phyloP scores from a whole-genome alignment of 2,888 invertebrate genomes.

The Polydrusus pterygomalis region DNA sequence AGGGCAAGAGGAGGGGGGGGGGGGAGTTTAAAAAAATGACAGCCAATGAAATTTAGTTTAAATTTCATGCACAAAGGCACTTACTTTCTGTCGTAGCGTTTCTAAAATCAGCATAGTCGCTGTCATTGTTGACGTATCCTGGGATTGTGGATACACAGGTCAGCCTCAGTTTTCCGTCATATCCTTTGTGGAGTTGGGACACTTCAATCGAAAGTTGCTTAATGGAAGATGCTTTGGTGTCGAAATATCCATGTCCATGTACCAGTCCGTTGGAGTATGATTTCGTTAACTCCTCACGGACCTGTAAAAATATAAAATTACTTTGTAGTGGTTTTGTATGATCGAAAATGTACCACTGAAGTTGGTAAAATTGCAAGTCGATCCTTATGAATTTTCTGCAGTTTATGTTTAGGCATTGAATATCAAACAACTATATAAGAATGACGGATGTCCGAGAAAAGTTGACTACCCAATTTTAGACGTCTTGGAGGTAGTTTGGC shows the following conservation, averaged over 20 bases:
- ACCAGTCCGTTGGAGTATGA: constrained; percentile 72
- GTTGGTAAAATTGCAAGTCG: no score
- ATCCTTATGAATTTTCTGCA: no score
- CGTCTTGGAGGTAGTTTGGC: no score
- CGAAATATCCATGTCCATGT: constrained; percentile 74
- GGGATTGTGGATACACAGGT: constrained; percentile 88
- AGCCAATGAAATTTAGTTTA: not conserved
- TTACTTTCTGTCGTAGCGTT: constrained; percentile 84
- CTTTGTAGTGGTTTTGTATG: no score
- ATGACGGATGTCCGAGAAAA: no score
- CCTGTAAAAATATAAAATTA: constrained; percentile 62
- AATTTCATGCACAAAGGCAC: constrained; percentile 59
- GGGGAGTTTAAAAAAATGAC: no score
- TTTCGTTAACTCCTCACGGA: constrained; percentile 70
- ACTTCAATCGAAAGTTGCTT: constrained; percentile 85
- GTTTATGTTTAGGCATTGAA: no score
- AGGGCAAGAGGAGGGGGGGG: no score
- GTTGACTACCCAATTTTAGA: no score
- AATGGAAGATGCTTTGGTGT: constrained; percentile 74
- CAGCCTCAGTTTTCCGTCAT: constrained; percentile 81
- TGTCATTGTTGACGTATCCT: constrained; percentile 81
- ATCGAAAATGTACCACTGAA: no score
- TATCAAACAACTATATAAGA: no score
- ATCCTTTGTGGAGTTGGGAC: constrained; percentile 81
- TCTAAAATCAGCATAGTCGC: constrained; percentile 83